phyloP scores from a whole-genome alignment of 1,140 invertebrate species.

The Drosophila saltans region DNA sequence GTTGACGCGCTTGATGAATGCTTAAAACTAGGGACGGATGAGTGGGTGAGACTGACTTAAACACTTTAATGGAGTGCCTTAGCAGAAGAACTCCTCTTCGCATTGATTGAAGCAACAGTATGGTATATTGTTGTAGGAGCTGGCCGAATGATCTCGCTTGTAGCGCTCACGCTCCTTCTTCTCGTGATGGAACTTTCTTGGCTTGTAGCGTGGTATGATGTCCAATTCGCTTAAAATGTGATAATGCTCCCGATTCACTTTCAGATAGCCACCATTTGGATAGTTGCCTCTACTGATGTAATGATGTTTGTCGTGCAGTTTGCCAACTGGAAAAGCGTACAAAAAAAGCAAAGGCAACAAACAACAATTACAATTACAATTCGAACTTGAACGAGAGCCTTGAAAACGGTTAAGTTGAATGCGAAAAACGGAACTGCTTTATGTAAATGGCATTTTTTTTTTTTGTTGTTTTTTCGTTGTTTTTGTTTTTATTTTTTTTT shows the following conservation, averaged over 20 bases:
- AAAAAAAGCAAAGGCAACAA: constrained; percentile 25
- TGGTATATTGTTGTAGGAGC: constrained; percentile 69
- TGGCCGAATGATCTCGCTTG: constrained; percentile 59
- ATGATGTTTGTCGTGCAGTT: constrained; percentile 58
- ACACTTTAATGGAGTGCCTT: constrained; percentile 3
- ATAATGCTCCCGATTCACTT: constrained; percentile 67
- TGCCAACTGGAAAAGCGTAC: constrained; percentile 46
- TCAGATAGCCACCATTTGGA: constrained; percentile 72
- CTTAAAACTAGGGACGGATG: constrained; percentile 56
- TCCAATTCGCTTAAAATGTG: constrained; percentile 60
- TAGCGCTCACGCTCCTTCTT: constrained; percentile 64
- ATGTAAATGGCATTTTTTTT: constrained; percentile 44
- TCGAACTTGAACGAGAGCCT: constrained; percentile 71
- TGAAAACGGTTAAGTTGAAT: constrained; percentile 60
- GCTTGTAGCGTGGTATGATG: constrained; percentile 70
- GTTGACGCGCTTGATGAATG: constrained; percentile 54
- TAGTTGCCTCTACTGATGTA: constrained; percentile 64
- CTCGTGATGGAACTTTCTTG: constrained; percentile 59
- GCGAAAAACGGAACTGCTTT: constrained; percentile 62
- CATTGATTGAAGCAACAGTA: constrained; percentile 72
- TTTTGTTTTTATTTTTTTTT: constrained; percentile 37
- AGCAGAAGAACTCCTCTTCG: constrained; percentile 79
- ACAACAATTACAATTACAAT: constrained; percentile 30
- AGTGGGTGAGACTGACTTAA: constrained; percentile 33
- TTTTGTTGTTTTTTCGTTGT: constrained; percentile 30